phyloP scores from a whole-genome alignment of 2,113 vertebrate genomes.

The Trogon surrucura region DNA sequence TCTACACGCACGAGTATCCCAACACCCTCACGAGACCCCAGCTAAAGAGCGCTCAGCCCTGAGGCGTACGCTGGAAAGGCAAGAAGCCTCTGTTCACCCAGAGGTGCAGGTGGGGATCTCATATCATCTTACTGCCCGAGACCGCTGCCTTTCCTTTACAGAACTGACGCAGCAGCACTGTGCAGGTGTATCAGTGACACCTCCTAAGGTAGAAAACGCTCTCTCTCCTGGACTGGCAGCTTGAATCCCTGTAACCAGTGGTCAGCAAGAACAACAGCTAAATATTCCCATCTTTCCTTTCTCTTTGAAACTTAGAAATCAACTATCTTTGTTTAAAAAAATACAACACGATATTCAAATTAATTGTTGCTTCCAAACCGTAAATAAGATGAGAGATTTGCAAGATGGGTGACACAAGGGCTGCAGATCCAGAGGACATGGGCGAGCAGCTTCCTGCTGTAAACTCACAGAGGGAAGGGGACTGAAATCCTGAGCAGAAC shows the following conservation, averaged over 20 bases:
- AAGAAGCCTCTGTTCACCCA: neutral
- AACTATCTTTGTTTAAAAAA: neutral
- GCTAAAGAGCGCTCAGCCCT: neutral
- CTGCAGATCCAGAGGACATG: neutral
- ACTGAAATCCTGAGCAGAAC: neutral
- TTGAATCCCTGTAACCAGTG: neutral
- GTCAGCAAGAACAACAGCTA: neutral
- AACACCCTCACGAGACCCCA: neutral
- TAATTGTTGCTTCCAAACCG: neutral
- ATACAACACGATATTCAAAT: neutral
- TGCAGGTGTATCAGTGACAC: neutral
- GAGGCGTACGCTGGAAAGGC: neutral
- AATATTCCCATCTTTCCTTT: neutral
- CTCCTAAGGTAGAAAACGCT: neutral
- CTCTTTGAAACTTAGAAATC: neutral
- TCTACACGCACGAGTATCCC: accelerated
- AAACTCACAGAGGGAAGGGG: neutral
- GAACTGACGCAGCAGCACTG: neutral
- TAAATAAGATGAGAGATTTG: neutral
- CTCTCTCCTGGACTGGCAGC: neutral
- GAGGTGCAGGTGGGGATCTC: neutral
- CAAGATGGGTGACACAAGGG: neutral
- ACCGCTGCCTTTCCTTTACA: neutral
- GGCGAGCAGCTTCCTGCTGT: neutral
- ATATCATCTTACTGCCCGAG: neutral